These are phyloP conservation scores for Agrotis exclamationis DNA, from an alignment of 2,888 invertebrate species.

Conservation along the genomic window DNA sequence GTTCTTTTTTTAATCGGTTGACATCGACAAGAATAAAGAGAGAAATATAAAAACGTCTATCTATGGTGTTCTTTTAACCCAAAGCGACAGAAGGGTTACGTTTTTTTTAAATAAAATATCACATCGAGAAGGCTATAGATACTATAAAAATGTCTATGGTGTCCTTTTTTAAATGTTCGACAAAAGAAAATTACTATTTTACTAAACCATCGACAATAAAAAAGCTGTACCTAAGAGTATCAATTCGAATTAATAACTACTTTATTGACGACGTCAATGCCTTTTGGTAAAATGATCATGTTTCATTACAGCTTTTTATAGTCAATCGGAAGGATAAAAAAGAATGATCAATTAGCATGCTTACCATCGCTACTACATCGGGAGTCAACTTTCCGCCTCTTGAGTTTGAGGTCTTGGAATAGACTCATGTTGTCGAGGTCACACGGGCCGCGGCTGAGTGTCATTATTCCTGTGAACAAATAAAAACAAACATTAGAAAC, in stretches of 20 bases:
- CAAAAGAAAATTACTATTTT: background rate
- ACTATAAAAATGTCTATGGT: slow-evolving; percentile 36
- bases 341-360: slow-evolving; percentile 66
- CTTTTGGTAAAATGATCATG: slow-evolving; percentile 22
- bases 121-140: background rate
- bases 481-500: slow-evolving; percentile 58
- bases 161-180: slow-evolving; percentile 52
- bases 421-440: slow-evolving; percentile 99
- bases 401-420: slow-evolving; percentile 99
- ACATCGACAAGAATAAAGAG: background rate
- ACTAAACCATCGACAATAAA: slow-evolving; percentile 1
- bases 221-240: slow-evolving; percentile 3
- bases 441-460: slow-evolving; percentile 99
- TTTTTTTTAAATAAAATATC: too few species aligned
- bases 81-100: too few species aligned
- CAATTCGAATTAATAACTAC: slow-evolving; percentile 18
- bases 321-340: slow-evolving; percentile 41
- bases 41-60: background rate
- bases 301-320: slow-evolving; percentile 20
- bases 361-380: slow-evolving; percentile 98
- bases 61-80: slow-evolving; percentile 59
- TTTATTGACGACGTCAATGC: slow-evolving; percentile 22
- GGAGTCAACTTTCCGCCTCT: slow-evolving; percentile 99
- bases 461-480: slow-evolving; percentile 96
- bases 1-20: slow-evolving; percentile 56